Percentiles rank a stretch among this genome's conserved stretches.
Evolutionary conservation across 2,888 invertebrate species (phyloP).

Genomic region (Aplocera efformata): DNA sequence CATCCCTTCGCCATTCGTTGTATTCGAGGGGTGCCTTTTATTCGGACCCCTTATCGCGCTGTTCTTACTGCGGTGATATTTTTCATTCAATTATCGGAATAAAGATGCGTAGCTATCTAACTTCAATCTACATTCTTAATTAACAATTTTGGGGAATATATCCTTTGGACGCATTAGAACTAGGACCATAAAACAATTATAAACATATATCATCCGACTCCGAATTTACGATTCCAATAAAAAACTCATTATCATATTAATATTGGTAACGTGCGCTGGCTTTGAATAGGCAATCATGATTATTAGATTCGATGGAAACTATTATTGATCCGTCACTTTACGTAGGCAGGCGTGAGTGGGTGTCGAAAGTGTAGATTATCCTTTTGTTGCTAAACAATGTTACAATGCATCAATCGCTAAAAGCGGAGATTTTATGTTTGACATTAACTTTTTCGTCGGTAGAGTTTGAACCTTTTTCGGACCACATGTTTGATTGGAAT

Average conservation of each 20-base stretch:
- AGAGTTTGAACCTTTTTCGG: too few relatives aligned
- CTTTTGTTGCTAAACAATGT: constrained; percentile 21
- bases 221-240: constrained; percentile 25
- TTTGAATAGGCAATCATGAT: constrained; percentile 36
- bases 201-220: constrained; percentile 16
- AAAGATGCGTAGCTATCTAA: constrained; percentile 25
- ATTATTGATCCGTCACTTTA: constrained; percentile 21
- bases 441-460: too few relatives aligned
- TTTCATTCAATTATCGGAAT: constrained; percentile 48
- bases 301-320: constrained; percentile 24
- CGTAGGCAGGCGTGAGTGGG: constrained; percentile 24
- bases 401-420: not conserved
- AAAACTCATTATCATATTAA: constrained; percentile 39
- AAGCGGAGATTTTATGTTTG: not conserved
- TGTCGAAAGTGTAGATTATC: constrained; percentile 20
- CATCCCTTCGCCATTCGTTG: constrained; percentile 46
- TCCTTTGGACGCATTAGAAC: constrained; percentile 16
- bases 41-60: constrained; percentile 47
- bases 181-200: constrained; percentile 19
- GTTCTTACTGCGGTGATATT: constrained; percentile 47
- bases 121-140: constrained; percentile 42
- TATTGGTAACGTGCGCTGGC: constrained; percentile 30
- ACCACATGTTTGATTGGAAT: too few relatives aligned
- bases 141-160: constrained; percentile 11
- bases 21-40: constrained; percentile 50